Base-by-base conservation (phyloP, 2,888 invertebrate species). In the Geotrupes spiniger region DNA sequence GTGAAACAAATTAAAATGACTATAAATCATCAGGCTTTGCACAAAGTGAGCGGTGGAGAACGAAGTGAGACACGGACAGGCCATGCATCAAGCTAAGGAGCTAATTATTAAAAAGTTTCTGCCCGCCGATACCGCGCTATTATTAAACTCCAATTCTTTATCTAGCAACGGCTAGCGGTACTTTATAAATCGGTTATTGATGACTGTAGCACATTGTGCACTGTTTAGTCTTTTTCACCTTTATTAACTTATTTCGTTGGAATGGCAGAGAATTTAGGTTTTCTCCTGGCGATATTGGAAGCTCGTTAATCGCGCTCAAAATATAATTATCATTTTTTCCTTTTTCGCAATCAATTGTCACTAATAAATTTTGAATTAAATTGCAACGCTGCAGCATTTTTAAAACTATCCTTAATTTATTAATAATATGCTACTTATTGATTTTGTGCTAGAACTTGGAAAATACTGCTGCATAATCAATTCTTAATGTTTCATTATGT, bases 61-160 rank as follows among this genome's bases (percentile, higher is more conserved):
- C 46, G 52, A 43, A 42, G 46, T 44, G 42, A 48, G 43, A 51
- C 45, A 53, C 49, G 49, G 57, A 57, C 54, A 56, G 54, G 51
- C 57, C 46, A 58, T 60, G 53, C 53, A 58, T 60, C 57, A 58
- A 54, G 42, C 45, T 29, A 40, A 54, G 49, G 45, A 54, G 53
- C 57, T 60, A 60, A 60, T 60, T 60, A 60, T 57, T 58, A 54
- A 60, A 21, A 58, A 58, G 57, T 59, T 59, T 51, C 47, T 44
- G 49, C 49, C 25, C 51, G 46, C 44, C 57, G 52, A 54, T 56
- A 53, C 49, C 48, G 48, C 33, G 21, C 53, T 42, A 42, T 54
- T 56, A 59, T 59, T 57, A 59, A 59, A 57, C 49, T 56, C 39
- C 50, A 51, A 57, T 59, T 57, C 53, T 55, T 56, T 52, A 56